Conservation (phyloP, 2,797 vertebrate species). For the Spinibarbus caldwelli region DNA sequence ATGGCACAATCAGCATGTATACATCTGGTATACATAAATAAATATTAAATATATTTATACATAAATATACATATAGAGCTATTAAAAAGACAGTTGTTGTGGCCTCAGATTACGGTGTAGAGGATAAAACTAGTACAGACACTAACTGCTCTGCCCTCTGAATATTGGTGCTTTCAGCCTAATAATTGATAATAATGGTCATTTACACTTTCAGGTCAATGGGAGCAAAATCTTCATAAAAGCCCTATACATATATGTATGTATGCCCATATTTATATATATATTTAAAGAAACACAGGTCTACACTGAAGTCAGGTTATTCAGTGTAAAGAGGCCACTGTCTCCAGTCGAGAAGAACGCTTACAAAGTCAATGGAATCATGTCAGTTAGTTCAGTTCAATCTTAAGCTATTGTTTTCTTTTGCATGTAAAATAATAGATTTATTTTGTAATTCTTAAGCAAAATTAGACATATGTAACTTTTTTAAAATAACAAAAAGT, state of each 20-base stretch:
- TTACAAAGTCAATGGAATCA: constrained; percentile 84
- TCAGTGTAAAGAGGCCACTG: constrained; percentile 83
- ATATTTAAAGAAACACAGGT: constrained; percentile 80
- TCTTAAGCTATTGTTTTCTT: constrained; percentile 82
- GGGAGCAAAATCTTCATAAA: constrained; percentile 76
- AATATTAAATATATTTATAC: constrained; percentile 88
- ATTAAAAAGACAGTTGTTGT: constrained; percentile 77
- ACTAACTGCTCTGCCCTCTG: constrained; percentile 60
- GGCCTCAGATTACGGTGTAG: constrained; percentile 69
- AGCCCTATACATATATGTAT: constrained; percentile 85
- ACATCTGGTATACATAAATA: constrained; percentile 89
- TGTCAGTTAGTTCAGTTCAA: constrained; percentile 86
- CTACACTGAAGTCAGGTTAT: constrained; percentile 76
- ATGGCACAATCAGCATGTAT: constrained; percentile 89
- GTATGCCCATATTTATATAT: constrained; percentile 55
- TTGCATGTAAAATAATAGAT: constrained; percentile 87
- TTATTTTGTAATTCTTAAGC: constrained; percentile 84
- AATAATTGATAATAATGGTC: constrained; percentile 45
- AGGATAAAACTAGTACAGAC: constrained; percentile 66
- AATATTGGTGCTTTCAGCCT: constrained; percentile 64
- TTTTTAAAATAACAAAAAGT: constrained; percentile 80
- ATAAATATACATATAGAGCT: constrained; percentile 88
- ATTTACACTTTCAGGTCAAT: constrained; percentile 59
- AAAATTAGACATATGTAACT: constrained; percentile 86
- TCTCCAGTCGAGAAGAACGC: constrained; percentile 76